These are phyloP conservation scores for Colletes gigas DNA, from an alignment of 1,140 invertebrate species.

Conservation along the genomic window DNA sequence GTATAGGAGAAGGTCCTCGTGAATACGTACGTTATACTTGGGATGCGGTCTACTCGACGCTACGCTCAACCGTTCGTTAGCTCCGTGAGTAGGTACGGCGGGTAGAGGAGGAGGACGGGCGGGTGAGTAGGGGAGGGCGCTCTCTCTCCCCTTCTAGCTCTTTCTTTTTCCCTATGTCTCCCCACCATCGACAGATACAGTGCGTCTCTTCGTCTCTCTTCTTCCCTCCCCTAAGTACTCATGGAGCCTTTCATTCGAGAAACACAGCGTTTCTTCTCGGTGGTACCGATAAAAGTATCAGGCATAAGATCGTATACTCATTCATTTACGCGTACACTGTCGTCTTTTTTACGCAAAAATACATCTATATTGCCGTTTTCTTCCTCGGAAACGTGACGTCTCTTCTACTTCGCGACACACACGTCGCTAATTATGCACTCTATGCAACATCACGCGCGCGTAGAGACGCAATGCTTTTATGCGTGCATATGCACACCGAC, in stretches of 20 bases:
- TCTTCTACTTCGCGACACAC: conserved; percentile 28
- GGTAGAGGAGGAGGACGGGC: conserved; percentile 55
- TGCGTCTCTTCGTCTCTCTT: conserved; percentile 54
- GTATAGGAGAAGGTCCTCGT: conserved; percentile 63
- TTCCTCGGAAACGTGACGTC: conserved; percentile 17
- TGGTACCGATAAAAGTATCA: conserved; percentile 35
- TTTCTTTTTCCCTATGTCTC: conserved; percentile 71
- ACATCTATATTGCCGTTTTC: conserved; percentile 6
- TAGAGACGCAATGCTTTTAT: conserved; percentile 42
- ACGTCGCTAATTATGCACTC: conserved; percentile 49
- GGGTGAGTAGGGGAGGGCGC: conserved; percentile 71
- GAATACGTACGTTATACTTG: conserved; percentile 76
- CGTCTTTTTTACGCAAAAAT: not conserved
- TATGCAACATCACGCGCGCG: conserved; percentile 46
- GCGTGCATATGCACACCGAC: conserved; percentile 32
- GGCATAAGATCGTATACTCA: conserved; percentile 22
- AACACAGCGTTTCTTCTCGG: conserved; percentile 48
- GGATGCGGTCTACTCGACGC: conserved; percentile 80
- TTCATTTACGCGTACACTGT: conserved; percentile 28
- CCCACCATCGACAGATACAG: conserved; percentile 55
- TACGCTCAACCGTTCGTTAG: conserved; percentile 79
- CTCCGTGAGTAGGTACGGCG: conserved; percentile 73
- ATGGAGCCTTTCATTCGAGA: conserved; percentile 51
- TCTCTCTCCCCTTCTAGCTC: conserved; percentile 70
- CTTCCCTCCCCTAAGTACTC: conserved; percentile 52